Evolutionary conservation across 2,797 vertebrate genomes (phyloP).

Genomic region (Masticophis lateralis): DNA sequence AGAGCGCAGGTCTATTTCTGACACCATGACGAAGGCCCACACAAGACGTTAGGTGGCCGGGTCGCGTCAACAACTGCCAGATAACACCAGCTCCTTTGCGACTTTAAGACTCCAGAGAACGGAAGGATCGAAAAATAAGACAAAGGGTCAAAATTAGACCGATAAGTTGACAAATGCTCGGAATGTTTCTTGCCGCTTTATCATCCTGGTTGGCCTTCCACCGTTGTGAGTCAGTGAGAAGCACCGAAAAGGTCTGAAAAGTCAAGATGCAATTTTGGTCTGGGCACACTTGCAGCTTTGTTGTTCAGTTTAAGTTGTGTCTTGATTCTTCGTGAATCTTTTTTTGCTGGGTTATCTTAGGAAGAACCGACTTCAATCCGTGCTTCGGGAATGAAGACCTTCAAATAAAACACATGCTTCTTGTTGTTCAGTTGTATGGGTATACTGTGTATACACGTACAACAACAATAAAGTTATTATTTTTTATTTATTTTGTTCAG

Average conservation of each 20-base stretch:
- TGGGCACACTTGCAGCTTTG: neutral
- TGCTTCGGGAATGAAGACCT: neutral
- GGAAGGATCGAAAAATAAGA: neutral
- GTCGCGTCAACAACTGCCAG: neutral
- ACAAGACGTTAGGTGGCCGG: neutral
- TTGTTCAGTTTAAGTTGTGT: neutral
- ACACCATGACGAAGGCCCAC: neutral
- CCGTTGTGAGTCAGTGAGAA: neutral
- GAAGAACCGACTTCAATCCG: neutral
- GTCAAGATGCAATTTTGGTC: neutral
- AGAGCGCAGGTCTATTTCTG: constrained; percentile 49
- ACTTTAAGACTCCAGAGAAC: neutral
- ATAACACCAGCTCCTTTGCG: neutral
- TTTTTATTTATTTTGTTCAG: neutral
- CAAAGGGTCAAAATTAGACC: neutral
- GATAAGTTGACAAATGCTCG: neutral
- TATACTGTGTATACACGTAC: no score
- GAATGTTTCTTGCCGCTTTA: neutral
- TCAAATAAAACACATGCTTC: neutral
- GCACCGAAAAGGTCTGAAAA: neutral
- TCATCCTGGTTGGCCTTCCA: neutral
- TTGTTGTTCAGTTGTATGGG: neutral
- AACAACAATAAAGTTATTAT: no score
- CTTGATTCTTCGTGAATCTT: neutral
- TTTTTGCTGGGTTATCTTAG: neutral